These are phyloP conservation scores for Jordanella pulchra DNA, from an alignment of 2,797 vertebrate genomes.

Conservation along the genomic window DNA sequence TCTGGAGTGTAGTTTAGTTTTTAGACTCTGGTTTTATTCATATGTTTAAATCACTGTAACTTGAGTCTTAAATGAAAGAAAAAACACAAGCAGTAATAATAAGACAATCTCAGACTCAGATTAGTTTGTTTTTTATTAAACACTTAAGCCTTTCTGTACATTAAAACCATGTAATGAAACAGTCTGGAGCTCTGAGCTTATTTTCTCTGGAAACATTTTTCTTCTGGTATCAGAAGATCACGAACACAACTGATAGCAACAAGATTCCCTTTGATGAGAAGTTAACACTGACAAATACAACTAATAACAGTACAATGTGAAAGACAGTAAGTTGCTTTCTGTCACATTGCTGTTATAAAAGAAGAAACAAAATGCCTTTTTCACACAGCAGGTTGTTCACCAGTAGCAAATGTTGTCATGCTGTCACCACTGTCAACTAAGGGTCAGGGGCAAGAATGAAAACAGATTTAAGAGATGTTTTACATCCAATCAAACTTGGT, in stretches of 20 bases:
- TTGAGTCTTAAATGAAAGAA: background rate
- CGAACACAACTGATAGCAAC: conserved; percentile 15
- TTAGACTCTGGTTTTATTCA: background rate
- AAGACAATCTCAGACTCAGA: conserved; percentile 23
- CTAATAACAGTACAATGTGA: conserved; percentile 10
- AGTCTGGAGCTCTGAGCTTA: conserved; percentile 36
- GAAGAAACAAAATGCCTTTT: conserved; percentile 22
- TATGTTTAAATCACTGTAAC: background rate
- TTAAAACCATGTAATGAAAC: conserved; percentile 53
- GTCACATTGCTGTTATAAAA: conserved; percentile 7
- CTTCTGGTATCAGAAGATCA: conserved; percentile 14
- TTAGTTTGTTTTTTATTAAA: conserved; percentile 64
- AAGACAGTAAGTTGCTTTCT: conserved; percentile 28
- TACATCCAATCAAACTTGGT: too few relatives aligned
- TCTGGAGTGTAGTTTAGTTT: background rate
- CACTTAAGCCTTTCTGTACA: conserved; percentile 55
- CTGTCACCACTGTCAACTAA: too few relatives aligned
- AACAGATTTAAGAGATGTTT: background rate
- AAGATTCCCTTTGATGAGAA: conserved; percentile 40
- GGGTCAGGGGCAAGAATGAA: background rate
- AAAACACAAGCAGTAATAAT: conserved; percentile 9
- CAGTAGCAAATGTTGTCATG: too few relatives aligned
- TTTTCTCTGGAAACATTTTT: conserved; percentile 39
- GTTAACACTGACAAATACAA: conserved; percentile 16
- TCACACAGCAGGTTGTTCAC: conserved; percentile 9